Percentiles rank a stretch among this genome's conserved stretches.
These are phyloP conservation scores for Dascyllus trimaculatus DNA, from an alignment of 2,113 vertebrate genomes.

Conservation along the genomic window DNA sequence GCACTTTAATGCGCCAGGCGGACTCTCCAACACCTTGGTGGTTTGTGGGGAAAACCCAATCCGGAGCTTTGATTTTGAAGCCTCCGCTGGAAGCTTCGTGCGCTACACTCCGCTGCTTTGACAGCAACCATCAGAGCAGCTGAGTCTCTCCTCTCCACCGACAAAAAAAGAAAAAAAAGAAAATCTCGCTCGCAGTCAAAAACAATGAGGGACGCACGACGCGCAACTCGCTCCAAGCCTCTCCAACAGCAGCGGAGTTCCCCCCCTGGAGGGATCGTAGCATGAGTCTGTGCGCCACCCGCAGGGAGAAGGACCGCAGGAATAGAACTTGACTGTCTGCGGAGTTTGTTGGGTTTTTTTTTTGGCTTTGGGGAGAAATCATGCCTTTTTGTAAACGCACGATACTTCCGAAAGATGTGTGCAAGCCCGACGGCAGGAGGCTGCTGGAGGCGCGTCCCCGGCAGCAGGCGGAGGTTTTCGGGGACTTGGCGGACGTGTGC, in stretches of 20 bases:
- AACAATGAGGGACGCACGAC: conserved; percentile 75
- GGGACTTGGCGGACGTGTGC: conserved; percentile 83
- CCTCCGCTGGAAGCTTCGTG: conserved; percentile 12
- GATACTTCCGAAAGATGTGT: conserved; percentile 82
- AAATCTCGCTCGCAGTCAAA: conserved; percentile 49
- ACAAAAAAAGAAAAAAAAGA: conserved; percentile 24
- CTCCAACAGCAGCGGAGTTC: conserved; percentile 63
- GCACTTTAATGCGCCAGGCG: no score
- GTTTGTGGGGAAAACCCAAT: not conserved
- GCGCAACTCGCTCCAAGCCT: conserved; percentile 62
- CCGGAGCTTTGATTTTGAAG: conserved; percentile 46
- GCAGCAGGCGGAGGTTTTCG: conserved; percentile 56
- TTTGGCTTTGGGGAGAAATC: not conserved
- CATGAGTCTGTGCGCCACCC: conserved; percentile 43
- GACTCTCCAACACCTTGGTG: no score
- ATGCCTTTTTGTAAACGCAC: conserved; percentile 87
- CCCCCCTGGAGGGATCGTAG: conserved; percentile 18
- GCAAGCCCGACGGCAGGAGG: conserved; percentile 65
- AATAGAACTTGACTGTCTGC: conserved; percentile 54
- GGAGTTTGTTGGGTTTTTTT: conserved; percentile 48
- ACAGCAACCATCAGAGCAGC: conserved; percentile 17
- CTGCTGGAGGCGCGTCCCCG: conserved; percentile 29
- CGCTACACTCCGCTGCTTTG: not conserved
- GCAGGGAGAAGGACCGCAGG: conserved; percentile 40
- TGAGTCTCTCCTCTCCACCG: conserved; percentile 42